Conservation (phyloP, 2,113 vertebrate genomes). For the Asarcornis scutulata region DNA sequence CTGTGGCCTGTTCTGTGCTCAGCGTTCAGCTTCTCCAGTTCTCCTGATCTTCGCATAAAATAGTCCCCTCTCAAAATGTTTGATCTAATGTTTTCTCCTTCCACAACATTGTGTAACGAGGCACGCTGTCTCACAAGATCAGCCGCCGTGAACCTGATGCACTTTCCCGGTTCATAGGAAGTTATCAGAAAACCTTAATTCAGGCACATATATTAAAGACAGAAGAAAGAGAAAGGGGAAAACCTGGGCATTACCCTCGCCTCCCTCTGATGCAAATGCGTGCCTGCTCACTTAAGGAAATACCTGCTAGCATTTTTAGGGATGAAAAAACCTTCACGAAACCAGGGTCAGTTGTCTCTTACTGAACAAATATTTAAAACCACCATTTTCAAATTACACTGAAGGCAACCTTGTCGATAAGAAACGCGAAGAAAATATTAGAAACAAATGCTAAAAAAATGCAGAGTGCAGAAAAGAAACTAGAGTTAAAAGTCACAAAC, state of each 20-base stretch:
- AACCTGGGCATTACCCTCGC: background rate
- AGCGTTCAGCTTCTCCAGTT: background rate
- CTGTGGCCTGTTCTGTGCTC: background rate
- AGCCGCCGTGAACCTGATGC: rapidly evolving
- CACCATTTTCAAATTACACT: background rate
- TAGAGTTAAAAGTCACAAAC: conserved; percentile 57
- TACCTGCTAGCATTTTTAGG: background rate
- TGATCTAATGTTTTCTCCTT: background rate
- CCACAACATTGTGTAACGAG: background rate
- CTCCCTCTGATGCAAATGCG: background rate
- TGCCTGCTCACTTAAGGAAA: background rate
- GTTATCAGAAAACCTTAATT: background rate
- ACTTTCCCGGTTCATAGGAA: background rate
- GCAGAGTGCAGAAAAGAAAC: conserved; percentile 23
- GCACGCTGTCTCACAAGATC: background rate
- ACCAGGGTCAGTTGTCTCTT: background rate
- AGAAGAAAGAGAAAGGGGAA: background rate
- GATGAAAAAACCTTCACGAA: background rate
- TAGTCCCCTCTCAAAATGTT: background rate
- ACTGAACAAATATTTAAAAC: background rate
- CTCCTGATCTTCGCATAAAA: background rate
- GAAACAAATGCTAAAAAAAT: conserved; percentile 1
- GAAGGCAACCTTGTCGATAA: background rate
- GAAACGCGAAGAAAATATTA: background rate
- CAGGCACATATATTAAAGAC: background rate